Evolutionary conservation across 2,113 vertebrate species (phyloP), one percentile per base, ranked within the genome.

Genomic region (Leucopsar rothschildi): DNA sequence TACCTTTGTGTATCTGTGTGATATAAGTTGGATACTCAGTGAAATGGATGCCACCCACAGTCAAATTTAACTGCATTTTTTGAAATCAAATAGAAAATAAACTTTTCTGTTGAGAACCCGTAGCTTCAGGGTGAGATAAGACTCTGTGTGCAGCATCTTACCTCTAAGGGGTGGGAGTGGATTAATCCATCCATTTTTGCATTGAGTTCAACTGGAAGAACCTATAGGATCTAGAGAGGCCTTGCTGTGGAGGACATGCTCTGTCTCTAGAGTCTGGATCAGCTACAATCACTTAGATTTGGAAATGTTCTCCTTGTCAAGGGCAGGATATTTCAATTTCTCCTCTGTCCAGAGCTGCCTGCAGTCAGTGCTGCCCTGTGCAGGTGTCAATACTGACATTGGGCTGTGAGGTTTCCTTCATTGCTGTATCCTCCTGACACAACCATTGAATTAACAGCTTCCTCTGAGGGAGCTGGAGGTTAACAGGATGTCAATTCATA

Each of bases 391-490:
- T 37, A 21, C 40, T 86, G 79, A 40, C 47, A 12, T 29, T 10
- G n/a, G 63, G 52, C 63, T 72, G 66, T 33, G 72, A 83, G 27
- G 79, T 37, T 86, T 88, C 71, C 82, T 86, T 53, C 0, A 0
- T 19, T 88, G 55, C 68, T 1, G 0, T 45, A 35, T 39, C 55
- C 77, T 76, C 90, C 73, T 90, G 92, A 83, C 0, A 2, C 39
- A 86, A 35, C 29, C 71, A 60, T 78, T 77, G 65, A 85, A 83
- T 94, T 73, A 86, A 90, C 80, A 86, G 68, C 63, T 95, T 96
- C 93, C 94, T 93, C 53, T 66, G 22, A 47, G 82, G 24, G 82
- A 2, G 11, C 84, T 81, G 76, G 63, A 92, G 92, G 90, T 81
- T 80, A 93, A 88, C 90, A 90, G 82, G 93, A 93, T 86, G 82